Conservation (phyloP, 2,888 invertebrate genomes). For the Cybosia mesomella region DNA sequence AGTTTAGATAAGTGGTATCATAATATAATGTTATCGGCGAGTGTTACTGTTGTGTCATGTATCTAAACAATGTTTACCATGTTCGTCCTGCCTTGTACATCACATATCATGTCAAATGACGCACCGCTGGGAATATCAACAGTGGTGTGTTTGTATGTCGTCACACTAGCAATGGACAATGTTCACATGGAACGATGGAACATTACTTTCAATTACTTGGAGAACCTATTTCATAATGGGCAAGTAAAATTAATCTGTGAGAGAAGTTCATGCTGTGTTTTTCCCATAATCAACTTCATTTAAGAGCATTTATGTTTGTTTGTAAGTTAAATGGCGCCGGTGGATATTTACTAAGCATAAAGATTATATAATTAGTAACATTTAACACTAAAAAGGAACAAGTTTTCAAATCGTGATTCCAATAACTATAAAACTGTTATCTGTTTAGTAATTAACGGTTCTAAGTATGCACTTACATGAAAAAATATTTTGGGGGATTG, state of each 20-base stretch:
- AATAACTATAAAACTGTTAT: not conserved
- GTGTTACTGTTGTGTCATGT: conserved; percentile 24
- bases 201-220: not conserved
- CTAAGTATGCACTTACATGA: not conserved
- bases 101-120: conserved; percentile 42
- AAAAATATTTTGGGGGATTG: not conserved
- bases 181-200: conserved; percentile 1
- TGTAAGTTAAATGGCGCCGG: conserved; percentile 1
- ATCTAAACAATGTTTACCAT: conserved; percentile 41
- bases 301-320: not conserved
- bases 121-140: conserved; percentile 56
- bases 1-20: not conserved
- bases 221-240: not conserved
- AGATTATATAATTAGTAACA: conserved; percentile 3
- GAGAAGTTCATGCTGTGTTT: conserved; percentile 2
- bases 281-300: not conserved
- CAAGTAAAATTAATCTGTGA: not conserved
- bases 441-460: not conserved
- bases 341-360: not conserved
- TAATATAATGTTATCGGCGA: conserved; percentile 28
- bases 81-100: conserved; percentile 35
- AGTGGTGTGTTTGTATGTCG: conserved; percentile 27
- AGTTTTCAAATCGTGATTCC: not conserved
- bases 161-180: not conserved
- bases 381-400: conserved; percentile 1